Base-by-base conservation (phyloP, 2,113 vertebrate genomes). In the Bos taurus region DNA sequence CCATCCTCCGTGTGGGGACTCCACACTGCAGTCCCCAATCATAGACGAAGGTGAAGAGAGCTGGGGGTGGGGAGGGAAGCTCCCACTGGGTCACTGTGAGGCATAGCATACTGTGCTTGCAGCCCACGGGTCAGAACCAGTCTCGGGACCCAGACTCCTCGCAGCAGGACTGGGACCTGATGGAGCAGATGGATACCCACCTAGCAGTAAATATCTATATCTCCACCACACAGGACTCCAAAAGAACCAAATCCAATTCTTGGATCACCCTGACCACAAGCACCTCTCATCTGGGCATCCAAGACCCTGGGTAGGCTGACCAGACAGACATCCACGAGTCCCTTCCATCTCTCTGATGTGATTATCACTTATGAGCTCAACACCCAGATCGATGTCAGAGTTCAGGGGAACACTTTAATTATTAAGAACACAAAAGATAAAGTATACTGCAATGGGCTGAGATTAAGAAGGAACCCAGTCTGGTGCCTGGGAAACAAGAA, bases 401-500 rank as follows among this genome's bases (percentile, higher is more conserved):
- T 28, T 89, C 90, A 59, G 25, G 60, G 28, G 54, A 59, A 57
- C 14, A 0, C 71, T 80, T 81, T 93, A 48, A 80, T 59, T 85
- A 54, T 52, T 71, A 74, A 82, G 48, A 90, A 78, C 26, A 88
- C 62, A 54, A 80, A 95, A 90, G 46, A 25, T 33, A 54, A 62
- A 95, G 15, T 15, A 64, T 2, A 71, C 12, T 9, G 19, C 33
- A 3, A 5, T 64, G 12, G 28, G 36, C 26, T 46, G 19, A 96
- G 52, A 74, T 96, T 74, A 88, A 50, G 14, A 33, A 84, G 17
- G 30, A 94, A 64, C 3, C 28, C 15, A 25, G 33, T 88, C 16
- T 85, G 25, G 9, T 21, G 46, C 46, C 88, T 95, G 8, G 36
- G 83, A 89, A 95, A 87, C 7, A 67, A 82, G 33, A 88, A 64